Evolutionary conservation across 1,140 invertebrate genomes (phyloP).

Genomic region (Cydia splendana): DNA sequence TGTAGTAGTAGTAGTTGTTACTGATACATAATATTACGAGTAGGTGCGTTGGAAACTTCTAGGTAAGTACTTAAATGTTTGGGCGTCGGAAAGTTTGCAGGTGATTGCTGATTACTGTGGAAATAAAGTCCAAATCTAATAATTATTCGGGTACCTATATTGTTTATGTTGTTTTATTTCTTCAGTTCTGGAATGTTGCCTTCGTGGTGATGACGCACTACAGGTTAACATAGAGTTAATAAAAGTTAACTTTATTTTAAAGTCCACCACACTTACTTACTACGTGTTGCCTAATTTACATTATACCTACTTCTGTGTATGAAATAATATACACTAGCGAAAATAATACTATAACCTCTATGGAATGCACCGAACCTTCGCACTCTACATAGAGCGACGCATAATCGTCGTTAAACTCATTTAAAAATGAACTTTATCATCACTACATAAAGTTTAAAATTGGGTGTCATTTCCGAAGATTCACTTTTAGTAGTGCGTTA

Average conservation of each 20-base stretch:
- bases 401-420: background rate
- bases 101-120: background rate
- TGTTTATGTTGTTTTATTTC: background rate
- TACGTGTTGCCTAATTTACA: no score
- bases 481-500: slow-evolving; percentile 1
- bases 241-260: background rate
- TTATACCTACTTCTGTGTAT: no score
- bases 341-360: background rate
- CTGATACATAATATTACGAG: no score
- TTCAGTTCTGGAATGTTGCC: no score
- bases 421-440: background rate
- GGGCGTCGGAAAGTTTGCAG: background rate
- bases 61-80: background rate
- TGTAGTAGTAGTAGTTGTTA: background rate
- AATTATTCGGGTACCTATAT: no score
- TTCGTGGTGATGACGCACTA: background rate
- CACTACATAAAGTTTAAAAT: background rate
- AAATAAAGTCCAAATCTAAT: no score
- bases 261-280: no score
- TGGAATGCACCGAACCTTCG: background rate
- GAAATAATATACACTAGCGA: no score
- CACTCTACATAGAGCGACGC: background rate
- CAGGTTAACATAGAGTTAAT: background rate
- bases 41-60: background rate
- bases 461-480: background rate